Evolutionary conservation across 2,888 invertebrate genomes (phyloP), one percentile per base, ranked within the genome.

Genomic region (Pyrrhosoma nymphula): DNA sequence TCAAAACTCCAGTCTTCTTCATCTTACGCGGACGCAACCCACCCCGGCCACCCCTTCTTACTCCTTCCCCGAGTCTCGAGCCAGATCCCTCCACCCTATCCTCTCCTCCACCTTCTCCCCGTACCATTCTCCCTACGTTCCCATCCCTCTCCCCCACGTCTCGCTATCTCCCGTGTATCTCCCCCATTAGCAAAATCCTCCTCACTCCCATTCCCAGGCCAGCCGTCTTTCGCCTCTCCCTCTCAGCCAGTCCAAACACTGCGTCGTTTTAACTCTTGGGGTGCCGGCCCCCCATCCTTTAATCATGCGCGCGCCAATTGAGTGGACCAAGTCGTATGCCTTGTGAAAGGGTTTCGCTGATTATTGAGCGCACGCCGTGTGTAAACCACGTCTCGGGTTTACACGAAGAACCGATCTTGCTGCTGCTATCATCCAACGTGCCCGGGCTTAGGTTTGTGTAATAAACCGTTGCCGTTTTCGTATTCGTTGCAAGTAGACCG

Each of bases 271-370:
- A 82, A 35, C 82, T 82, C 35, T 82, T 14, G 14, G 30, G 82
- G 82, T 35, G 18, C 82, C 82, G 82, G 82, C 69, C 82, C 35
- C 82, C 82, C 82, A 82, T 82, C 82, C 82, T 82, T 82, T 82
- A 82, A 82, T 82, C 82, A 82, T 82, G 82, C 82, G 82, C 69
- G 69, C 82, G 82, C 82, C 82, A 82, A 82, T 82, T 82, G 82
- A 82, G 82, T 82, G 82, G 82, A 82, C 82, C 82, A 6, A 82
- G 82, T 4, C 35, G 35, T 3, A 30, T 82, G 82, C 82, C 26
- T 23, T 16, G 16, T 35, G 82, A 35, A 82, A 82, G 82, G 82
- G 82, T 82, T 69, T 82, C 82, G 82, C 82, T 82, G 82, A 82
- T 82, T 82, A 82, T 82, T 35, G 26, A 82, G 82, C 82, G 14